phyloP scores from a whole-genome alignment of 2,797 vertebrate species.

The Potorous gilbertii region DNA sequence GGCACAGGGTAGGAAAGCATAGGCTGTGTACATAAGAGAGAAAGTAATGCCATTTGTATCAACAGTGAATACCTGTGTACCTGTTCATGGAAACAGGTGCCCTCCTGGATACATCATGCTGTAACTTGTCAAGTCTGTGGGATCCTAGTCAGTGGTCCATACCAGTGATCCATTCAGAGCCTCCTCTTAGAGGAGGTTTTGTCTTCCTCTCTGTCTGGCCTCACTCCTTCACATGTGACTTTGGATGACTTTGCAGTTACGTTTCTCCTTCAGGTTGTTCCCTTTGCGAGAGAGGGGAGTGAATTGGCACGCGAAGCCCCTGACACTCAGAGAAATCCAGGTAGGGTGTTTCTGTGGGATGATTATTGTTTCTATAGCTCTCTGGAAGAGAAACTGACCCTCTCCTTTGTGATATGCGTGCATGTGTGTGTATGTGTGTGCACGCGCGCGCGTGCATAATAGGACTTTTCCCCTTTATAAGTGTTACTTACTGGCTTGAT shows the following conservation, averaged over 20 bases:
- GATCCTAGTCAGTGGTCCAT: neutral
- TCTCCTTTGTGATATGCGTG: neutral
- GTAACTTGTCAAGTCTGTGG: neutral
- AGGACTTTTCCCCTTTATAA: neutral
- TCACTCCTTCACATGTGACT: neutral
- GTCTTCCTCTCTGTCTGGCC: neutral
- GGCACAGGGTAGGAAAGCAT: neutral
- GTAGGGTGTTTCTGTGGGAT: constrained; percentile 79
- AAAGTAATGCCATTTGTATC: neutral
- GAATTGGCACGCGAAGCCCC: constrained; percentile 93
- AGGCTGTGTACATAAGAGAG: neutral
- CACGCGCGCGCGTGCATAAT: no score
- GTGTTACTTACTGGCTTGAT: neutral
- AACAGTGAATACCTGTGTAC: neutral
- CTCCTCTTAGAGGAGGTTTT: neutral
- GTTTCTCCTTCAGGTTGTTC: constrained; percentile 90
- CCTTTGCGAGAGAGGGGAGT: constrained; percentile 96
- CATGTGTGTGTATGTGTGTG: neutral
- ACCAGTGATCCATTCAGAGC: neutral
- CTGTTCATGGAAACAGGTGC: neutral
- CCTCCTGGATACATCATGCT: neutral
- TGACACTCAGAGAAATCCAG: constrained; percentile 93
- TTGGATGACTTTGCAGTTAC: neutral
- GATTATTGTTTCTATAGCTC: neutral
- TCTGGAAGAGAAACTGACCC: neutral